These are phyloP conservation scores for Crocuta crocuta DNA, from an alignment of 2,113 vertebrate species.

Conservation along the genomic window DNA sequence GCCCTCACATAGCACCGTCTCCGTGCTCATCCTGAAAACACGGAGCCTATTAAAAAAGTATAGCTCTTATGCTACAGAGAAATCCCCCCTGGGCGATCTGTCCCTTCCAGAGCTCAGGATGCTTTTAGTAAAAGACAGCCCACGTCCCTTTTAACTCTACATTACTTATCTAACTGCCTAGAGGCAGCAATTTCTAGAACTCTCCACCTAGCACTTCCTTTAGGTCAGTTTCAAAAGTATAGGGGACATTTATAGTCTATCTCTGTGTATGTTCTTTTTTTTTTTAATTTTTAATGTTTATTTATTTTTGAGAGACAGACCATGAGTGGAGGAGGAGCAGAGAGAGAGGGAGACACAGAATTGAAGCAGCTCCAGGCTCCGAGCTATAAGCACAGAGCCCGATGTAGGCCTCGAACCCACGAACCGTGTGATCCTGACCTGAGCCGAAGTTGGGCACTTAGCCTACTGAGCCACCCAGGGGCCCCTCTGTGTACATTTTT, in stretches of 20 bases:
- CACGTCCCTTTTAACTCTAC: not conserved
- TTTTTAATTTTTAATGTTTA: too few relatives aligned
- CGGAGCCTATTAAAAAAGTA: not conserved
- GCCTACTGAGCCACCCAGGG: too few relatives aligned
- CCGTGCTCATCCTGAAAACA: not conserved
- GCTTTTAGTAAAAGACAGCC: not conserved
- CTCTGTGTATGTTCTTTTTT: not conserved
- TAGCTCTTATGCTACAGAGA: not conserved
- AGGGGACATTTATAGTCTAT: not conserved
- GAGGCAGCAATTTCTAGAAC: too few relatives aligned
- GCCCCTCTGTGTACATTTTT: too few relatives aligned
- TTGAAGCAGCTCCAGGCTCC: too few relatives aligned
- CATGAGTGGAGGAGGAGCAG: too few relatives aligned
- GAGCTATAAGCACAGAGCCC: too few relatives aligned
- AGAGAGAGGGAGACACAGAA: too few relatives aligned
- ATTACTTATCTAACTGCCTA: not conserved
- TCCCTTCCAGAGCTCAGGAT: not conserved
- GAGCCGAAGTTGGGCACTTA: too few relatives aligned
- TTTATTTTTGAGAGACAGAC: too few relatives aligned
- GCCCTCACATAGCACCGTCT: fast-evolving
- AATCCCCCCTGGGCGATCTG: not conserved
- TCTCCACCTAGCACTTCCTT: not conserved
- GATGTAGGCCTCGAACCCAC: too few relatives aligned
- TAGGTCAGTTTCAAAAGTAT: not conserved
- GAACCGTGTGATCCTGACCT: too few relatives aligned